Base-by-base conservation (phyloP, 2,113 vertebrate species). In the Catharus minimus region DNA sequence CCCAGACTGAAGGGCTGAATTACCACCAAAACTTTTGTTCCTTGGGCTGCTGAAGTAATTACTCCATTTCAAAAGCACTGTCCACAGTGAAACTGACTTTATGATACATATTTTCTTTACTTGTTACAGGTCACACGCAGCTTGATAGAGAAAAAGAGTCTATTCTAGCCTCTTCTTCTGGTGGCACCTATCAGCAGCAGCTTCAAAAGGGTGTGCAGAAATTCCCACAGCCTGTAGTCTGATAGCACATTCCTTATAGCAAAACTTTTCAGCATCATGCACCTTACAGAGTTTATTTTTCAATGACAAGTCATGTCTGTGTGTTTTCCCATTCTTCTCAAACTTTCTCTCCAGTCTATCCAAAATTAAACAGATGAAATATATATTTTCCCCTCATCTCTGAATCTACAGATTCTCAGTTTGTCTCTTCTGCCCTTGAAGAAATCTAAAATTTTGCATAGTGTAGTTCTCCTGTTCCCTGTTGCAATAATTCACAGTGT, bases 291-390 rank as follows among this genome's bases (percentile, higher is more conserved):
- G 2, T 52, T 46, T 24, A 26, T 73, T 60, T 60, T 26, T 58
- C 0, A 0, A 26, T 30, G 23, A 28, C 11, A 39, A 44, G 18
- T 10, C 15, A 11, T 39, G 10, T 65, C 10, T 24, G 8, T 53
- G 21, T 43, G 10, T 72, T 47, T 43, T 24, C 19, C 9, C 8
- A 69, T 18, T 47, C 24, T 56, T 53, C 15, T 26, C 28, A 39
- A 41, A 23, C 4, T 69, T 82, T 57, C 7, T 73, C 26, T 86
- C 23, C 15, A 27, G 2, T 46, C 15, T 41, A 32, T 13, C 28
- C 19, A 61, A 91, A 93, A 53, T 6, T 18, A 64, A 89, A 71
- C 6, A 5, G 12, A 50, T 13, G 9, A 28, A 61, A 20, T 21
- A 7, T 6, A 7, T 9, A 3, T 50, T n/a, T 55, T 20, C 27